Evolutionary conservation across 2,113 vertebrate genomes (phyloP).

Genomic region (Triplophysa dalaica): DNA sequence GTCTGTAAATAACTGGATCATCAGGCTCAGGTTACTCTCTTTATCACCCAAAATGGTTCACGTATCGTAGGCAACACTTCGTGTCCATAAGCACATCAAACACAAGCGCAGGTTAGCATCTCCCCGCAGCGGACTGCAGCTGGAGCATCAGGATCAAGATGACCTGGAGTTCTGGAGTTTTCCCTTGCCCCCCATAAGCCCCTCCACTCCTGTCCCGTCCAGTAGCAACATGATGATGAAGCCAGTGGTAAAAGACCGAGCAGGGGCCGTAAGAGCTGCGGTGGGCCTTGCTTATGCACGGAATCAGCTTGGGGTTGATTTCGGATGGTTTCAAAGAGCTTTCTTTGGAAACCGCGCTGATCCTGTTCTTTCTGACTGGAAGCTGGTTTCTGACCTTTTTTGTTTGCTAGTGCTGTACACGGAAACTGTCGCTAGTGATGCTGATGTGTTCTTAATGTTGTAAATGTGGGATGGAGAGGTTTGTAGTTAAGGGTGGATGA

Average conservation of each 20-base stretch:
- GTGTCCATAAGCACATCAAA: conserved; percentile 56
- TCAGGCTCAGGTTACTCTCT: background rate
- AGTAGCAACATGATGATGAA: conserved; percentile 46
- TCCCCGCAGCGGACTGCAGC: conserved; percentile 71
- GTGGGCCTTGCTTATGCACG: conserved; percentile 38
- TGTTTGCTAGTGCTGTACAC: background rate
- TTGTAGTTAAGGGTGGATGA: background rate
- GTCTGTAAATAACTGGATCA: conserved; percentile 1
- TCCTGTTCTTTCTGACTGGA: conserved; percentile 28
- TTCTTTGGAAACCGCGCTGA: conserved; percentile 33
- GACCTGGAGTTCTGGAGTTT: conserved; percentile 76
- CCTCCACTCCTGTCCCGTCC: conserved; percentile 50
- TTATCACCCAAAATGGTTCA: conserved; percentile 56
- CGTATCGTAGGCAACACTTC: conserved; percentile 63
- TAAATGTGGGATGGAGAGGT: background rate
- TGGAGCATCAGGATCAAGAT: conserved; percentile 57
- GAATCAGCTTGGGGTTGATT: conserved; percentile 19
- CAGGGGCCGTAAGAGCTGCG: conserved; percentile 18
- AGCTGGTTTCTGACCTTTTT: conserved; percentile 61
- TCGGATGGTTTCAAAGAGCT: background rate
- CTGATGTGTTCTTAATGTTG: background rate
- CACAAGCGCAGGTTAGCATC: conserved; percentile 72
- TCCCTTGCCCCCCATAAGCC: conserved; percentile 75
- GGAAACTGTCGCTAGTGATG: background rate
- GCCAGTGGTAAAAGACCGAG: conserved; percentile 64